Evolutionary conservation across 2,797 vertebrate species (phyloP), one percentile per base, ranked within the genome.

Genomic region (Psittacula derbiana): DNA sequence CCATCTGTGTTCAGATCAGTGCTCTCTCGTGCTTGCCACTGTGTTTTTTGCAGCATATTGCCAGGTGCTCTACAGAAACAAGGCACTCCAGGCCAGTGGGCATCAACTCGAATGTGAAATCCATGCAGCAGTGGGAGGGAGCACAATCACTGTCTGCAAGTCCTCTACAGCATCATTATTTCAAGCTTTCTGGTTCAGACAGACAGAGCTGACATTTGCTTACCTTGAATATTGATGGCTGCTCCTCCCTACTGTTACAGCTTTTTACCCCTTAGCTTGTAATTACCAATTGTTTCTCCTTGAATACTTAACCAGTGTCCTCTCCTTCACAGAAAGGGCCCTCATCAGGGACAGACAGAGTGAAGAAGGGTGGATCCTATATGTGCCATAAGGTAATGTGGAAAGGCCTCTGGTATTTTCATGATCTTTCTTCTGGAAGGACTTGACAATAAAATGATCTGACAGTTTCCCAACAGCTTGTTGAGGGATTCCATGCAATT

Each of bases 341-440:
- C 12, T 67, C 96, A 3, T 98, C 98, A 0, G 99, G 99, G 65
- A 98, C 94, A 2, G 99, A 99, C 97, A 98, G 98, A 80, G 99
- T 99, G 96, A 99, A 99, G 98, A 99, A 99, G 93, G 99, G 99
- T 61, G 99, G 99, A 31, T 99, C 99, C n/a, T 99, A 99, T 86
- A 99, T 99, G 99, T 99, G 99, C 96, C 99, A 99, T 80, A 99
- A 99, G 99, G 99, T 99, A 98, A 97, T 4, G 36, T 3, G 20
- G 11, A 44, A n/a, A 55, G 13, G 30, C 40, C 31, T 43, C 7
- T 15, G 13, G 8, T 27, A 2, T 24, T n/a, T 21, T 7, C 47
- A 0, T 36, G 33, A 12, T 58, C 50, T 30, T 65, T 62, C 18
- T 46, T 88, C 72, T 57, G 16, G 18, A 38, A 47, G 47, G 64